Conservation (phyloP, 2,113 vertebrate genomes). For the Phoxinus phoxinus region DNA sequence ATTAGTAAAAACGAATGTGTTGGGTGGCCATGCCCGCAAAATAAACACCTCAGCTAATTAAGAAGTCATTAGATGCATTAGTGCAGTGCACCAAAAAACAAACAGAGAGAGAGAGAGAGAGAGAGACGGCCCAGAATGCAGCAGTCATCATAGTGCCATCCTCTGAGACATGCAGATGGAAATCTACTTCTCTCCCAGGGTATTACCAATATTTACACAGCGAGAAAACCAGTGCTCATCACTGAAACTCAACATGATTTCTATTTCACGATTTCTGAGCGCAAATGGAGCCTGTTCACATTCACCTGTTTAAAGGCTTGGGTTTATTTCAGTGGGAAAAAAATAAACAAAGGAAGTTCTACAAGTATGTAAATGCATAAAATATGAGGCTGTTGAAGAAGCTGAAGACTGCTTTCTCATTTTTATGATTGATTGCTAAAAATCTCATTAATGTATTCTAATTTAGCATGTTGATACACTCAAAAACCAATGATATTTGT, state of each 20-base stretch:
- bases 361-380: neutral
- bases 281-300: neutral
- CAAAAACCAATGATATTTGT: neutral
- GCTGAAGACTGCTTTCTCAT: neutral
- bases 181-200: constrained; percentile 65
- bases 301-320: neutral
- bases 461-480: neutral
- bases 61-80: constrained; percentile 55
- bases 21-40: constrained; percentile 2
- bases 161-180: constrained; percentile 72
- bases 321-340: neutral
- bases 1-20: constrained; percentile 45
- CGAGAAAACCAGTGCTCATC: neutral
- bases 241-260: constrained; percentile 1
- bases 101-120: constrained; percentile 35
- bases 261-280: neutral
- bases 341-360: neutral
- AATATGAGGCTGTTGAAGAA: neutral
- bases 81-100: constrained; percentile 49
- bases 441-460: neutral
- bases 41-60: constrained; percentile 51
- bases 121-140: constrained; percentile 40
- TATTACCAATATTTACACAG: constrained; percentile 30
- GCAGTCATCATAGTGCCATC: constrained; percentile 6
- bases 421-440: neutral